Evolutionary conservation across 2,888 invertebrate genomes (phyloP).

Genomic region (Hypomecis atomaria): DNA sequence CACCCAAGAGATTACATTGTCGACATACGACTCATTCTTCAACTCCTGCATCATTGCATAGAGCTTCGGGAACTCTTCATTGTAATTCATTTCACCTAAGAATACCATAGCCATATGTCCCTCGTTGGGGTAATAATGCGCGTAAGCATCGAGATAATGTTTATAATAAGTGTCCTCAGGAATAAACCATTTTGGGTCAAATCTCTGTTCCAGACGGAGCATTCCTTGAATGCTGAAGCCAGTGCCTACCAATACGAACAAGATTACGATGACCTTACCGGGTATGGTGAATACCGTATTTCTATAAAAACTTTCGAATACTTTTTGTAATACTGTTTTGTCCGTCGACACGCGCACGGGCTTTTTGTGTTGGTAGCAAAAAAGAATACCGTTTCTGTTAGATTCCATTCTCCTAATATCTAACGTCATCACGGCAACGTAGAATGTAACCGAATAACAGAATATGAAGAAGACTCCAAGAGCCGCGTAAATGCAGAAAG

Average conservation of each 20-base stretch:
- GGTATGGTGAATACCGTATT: slow-evolving; percentile 87
- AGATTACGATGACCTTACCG: slow-evolving; percentile 87
- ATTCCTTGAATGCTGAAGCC: slow-evolving; percentile 86
- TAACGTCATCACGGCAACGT: slow-evolving; percentile 90
- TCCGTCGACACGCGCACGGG: slow-evolving; percentile 81
- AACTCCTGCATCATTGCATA: slow-evolving; percentile 82
- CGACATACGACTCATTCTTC: slow-evolving; percentile 78
- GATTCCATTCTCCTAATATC: slow-evolving; percentile 87
- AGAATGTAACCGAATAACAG: slow-evolving; percentile 91
- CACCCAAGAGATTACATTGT: slow-evolving; percentile 87
- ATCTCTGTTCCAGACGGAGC: slow-evolving; percentile 88
- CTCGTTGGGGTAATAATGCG: slow-evolving; percentile 86
- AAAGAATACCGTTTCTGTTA: slow-evolving; percentile 87
- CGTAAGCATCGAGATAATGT: slow-evolving; percentile 83
- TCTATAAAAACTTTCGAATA: slow-evolving; percentile 86
- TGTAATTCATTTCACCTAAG: slow-evolving; percentile 88
- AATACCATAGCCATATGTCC: slow-evolving; percentile 87
- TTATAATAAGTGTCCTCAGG: slow-evolving; percentile 88
- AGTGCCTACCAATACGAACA: slow-evolving; percentile 84
- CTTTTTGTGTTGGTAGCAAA: slow-evolving; percentile 87
- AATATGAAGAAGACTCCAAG: slow-evolving; percentile 90
- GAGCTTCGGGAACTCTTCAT: slow-evolving; percentile 84
- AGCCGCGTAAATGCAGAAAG: slow-evolving; percentile 93
- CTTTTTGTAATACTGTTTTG: slow-evolving; percentile 84
- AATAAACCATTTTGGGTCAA: slow-evolving; percentile 92